A percentile compares a stretch with the other conserved stretches of the same genome.
Evolutionary conservation across 2,888 invertebrate genomes (phyloP).

Genomic region (Agrotis clavis): DNA sequence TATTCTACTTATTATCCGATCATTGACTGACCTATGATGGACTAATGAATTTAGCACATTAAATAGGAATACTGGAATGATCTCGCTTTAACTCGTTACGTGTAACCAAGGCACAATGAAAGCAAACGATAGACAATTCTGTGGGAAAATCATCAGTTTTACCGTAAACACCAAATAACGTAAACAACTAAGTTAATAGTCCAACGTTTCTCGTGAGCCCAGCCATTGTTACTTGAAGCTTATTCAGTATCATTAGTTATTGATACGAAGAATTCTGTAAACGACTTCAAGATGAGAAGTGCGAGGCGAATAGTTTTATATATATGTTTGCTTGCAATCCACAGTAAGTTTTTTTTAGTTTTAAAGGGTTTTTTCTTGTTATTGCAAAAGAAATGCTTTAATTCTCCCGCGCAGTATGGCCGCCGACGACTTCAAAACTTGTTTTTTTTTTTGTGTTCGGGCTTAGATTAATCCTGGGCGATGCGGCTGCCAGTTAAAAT

Average conservation of each 20-base stretch:
- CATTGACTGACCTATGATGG: background rate
- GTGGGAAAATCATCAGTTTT: conserved; percentile 22
- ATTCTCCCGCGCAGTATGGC: too few relatives aligned
- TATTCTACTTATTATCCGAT: too few relatives aligned
- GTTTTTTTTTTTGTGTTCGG: background rate
- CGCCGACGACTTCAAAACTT: too few relatives aligned
- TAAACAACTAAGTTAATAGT: conserved; percentile 21
- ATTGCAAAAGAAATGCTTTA: too few relatives aligned
- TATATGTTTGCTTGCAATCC: conserved; percentile 17
- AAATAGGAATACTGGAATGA: background rate
- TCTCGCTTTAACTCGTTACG: background rate
- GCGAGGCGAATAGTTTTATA: background rate
- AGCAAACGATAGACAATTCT: conserved; percentile 10
- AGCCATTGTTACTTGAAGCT: background rate
- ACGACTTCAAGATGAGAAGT: background rate
- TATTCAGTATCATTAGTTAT: background rate
- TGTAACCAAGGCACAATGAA: conserved; percentile 7
- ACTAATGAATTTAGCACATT: background rate
- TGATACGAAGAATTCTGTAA: background rate
- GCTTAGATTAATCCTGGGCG: too few relatives aligned
- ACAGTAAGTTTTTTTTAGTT: conserved; percentile 48
- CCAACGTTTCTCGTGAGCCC: background rate
- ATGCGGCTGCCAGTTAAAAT: too few relatives aligned
- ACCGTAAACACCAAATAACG: conserved; percentile 21
- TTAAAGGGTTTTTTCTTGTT: background rate